Conservation (phyloP, 1,140 invertebrate genomes). For the Potamilus streckersoni region DNA sequence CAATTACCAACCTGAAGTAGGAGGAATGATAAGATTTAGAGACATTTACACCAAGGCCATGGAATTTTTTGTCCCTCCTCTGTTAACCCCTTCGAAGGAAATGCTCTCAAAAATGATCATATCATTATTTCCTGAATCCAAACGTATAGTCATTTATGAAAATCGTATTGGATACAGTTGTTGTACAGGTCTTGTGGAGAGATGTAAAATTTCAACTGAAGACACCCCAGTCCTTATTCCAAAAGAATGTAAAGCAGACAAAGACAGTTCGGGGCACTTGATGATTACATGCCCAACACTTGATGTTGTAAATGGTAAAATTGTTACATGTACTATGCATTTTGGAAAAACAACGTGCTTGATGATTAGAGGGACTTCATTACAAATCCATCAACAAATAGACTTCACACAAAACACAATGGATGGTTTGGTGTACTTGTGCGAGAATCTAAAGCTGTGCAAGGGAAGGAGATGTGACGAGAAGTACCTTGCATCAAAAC, state of each 20-base stretch:
- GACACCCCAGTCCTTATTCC: conserved; percentile 2
- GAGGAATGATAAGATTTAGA: conserved; percentile 3
- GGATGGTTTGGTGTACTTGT: conserved; percentile 8
- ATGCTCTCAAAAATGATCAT: background rate
- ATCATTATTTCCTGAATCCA: conserved; percentile 1
- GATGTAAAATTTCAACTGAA: background rate
- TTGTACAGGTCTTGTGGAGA: conserved; percentile 3
- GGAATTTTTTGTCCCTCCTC: background rate
- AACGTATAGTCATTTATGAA: background rate
- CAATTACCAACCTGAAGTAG: background rate
- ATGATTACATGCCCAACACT: conserved; percentile 1
- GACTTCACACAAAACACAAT: conserved; percentile 2
- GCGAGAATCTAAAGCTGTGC: conserved; percentile 19
- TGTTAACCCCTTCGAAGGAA: background rate
- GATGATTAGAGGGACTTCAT: background rate
- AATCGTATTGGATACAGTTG: background rate
- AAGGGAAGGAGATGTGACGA: conserved; percentile 12
- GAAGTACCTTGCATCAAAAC: conserved; percentile 7
- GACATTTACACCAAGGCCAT: conserved; percentile 6
- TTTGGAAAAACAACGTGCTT: conserved; percentile 1
- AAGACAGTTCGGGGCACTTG: background rate
- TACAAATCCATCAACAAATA: background rate
- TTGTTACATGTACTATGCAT: conserved; percentile 2
- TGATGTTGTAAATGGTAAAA: background rate
- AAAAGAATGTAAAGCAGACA: background rate